phyloP scores from a whole-genome alignment of 2,113 vertebrate genomes.

The Alouatta palliata region DNA sequence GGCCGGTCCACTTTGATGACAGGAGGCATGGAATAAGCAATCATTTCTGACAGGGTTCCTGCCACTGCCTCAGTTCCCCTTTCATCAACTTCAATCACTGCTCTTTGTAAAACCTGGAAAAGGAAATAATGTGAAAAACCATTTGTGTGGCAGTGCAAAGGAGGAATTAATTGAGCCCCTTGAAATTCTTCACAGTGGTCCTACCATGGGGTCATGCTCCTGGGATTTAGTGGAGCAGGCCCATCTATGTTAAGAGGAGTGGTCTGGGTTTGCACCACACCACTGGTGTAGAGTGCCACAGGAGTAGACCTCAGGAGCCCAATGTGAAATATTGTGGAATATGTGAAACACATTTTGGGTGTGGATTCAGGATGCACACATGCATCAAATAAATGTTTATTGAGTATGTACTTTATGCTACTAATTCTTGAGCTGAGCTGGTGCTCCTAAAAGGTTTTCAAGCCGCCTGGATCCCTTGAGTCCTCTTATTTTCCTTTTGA shows the following conservation, averaged over 20 bases:
- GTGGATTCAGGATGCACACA: background rate
- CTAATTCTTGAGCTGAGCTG: background rate
- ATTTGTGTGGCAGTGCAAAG: background rate
- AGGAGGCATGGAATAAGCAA: slow-evolving; percentile 86
- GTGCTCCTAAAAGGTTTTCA: background rate
- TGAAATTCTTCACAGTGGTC: background rate
- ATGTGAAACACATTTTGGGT: background rate
- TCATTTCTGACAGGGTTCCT: slow-evolving; percentile 85
- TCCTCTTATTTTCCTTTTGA: background rate
- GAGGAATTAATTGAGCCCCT: background rate
- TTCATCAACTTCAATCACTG: slow-evolving; percentile 92
- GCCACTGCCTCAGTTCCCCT: slow-evolving; percentile 88
- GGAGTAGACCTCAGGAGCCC: background rate
- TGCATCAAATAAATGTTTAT: background rate
- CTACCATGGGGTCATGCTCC: background rate
- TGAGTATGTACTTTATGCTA: background rate
- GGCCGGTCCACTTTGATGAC: slow-evolving; percentile 87
- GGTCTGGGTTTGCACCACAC: background rate
- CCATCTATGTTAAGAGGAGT: background rate
- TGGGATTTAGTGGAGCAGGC: too few relatives aligned
- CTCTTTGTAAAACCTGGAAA: slow-evolving; percentile 91
- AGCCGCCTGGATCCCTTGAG: background rate
- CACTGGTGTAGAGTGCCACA: background rate
- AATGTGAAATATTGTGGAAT: background rate
- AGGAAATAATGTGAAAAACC: background rate